These are phyloP conservation scores for Murina feae DNA, from an alignment of 2,113 vertebrate species.

Conservation along the genomic window DNA sequence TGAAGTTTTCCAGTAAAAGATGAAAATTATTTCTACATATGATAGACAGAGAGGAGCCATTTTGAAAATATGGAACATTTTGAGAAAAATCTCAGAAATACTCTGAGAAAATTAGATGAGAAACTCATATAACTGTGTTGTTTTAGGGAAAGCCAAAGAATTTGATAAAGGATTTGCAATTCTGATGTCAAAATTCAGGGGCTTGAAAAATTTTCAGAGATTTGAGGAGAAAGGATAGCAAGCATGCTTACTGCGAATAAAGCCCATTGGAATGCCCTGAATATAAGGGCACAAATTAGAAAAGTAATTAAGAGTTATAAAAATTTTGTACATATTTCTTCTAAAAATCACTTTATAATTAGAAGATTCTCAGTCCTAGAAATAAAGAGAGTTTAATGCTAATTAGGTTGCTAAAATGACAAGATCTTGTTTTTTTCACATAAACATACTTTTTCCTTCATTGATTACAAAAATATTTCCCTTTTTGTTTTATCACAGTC, in stretches of 20 bases:
- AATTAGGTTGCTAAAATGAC: constrained; percentile 68
- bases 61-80: constrained; percentile 17
- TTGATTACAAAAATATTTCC: constrained; percentile 68
- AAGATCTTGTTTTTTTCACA: constrained; percentile 60
- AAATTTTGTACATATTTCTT: constrained; percentile 35
- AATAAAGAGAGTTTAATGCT: constrained; percentile 56
- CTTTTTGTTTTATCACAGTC: constrained; percentile 58
- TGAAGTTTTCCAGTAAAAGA: not conserved
- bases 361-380: constrained; percentile 48
- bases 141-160: not conserved
- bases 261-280: not conserved
- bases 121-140: constrained; percentile 8
- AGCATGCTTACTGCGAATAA: not conserved
- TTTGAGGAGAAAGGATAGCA: not conserved
- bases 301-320: constrained; percentile 36
- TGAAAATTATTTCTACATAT: constrained; percentile 28
- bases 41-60: not conserved
- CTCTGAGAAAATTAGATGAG: constrained; percentile 38
- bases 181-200: constrained; percentile 35
- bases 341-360: constrained; percentile 54
- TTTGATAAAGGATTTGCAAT: constrained; percentile 37
- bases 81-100: constrained; percentile 35
- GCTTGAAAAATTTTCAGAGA: constrained; percentile 47
- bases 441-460: constrained; percentile 53
- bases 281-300: not conserved